Base-by-base conservation (phyloP, 1,140 invertebrate species). In the Nylanderia fulva region DNA sequence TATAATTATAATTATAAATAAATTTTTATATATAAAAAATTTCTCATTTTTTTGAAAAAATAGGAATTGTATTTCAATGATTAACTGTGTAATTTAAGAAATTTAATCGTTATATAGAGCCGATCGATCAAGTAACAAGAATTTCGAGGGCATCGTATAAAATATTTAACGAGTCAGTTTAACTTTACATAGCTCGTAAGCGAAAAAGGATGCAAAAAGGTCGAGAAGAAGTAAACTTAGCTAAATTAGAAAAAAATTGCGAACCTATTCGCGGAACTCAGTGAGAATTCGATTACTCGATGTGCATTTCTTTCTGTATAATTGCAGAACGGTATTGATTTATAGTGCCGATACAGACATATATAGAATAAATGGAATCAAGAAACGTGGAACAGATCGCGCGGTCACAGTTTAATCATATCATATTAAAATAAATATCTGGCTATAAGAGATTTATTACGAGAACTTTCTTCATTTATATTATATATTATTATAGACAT, bases 251-350 rank as follows among this genome's bases (percentile, higher is more conserved):
- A 33, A 33, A 33, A 33, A 33, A 1, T 33, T 82, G 21, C 63
- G 24, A 24, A 79, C 56, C 45, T 58, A 77, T 88, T 71, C 69
- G 48, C 42, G 27, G 54, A 18, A 60, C 48, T 48, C 24, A 33
- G 74, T 61, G 85, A 79, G 80, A 89, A 90, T 90, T 89, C 69
- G 88, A 89, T 90, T 86, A 89, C 61, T 24, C 36, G 7, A n/a
- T 24, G 36, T 36, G 24, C 52, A 27, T 33, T 82, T 82, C 36
- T 82, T n/a, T n/a, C n/a, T n/a, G n/a, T 72, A 60, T 13, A 39
- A n/a, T 71, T 60, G 11, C 64, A 33, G 36, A 71, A 60, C 66
- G 36, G 21, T 45, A 72, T 72, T 60, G 77, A 82, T 82, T 82
- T 72, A 82, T 56, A 39, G 58, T 8, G 18, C 18, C 36, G 52